These are phyloP conservation scores for Emmelina monodactyla DNA, from an alignment of 2,888 invertebrate species.

Conservation along the genomic window DNA sequence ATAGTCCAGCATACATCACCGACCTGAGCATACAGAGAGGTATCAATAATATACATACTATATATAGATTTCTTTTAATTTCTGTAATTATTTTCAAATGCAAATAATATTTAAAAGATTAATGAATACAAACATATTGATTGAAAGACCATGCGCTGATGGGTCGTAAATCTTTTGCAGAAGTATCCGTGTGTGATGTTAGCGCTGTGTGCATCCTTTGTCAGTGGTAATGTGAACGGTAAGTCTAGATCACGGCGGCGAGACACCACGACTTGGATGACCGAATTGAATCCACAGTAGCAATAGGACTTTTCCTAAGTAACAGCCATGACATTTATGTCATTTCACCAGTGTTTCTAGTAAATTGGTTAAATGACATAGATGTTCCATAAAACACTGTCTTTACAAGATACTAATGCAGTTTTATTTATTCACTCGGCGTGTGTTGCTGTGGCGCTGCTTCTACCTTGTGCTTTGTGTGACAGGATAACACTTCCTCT, in stretches of 20 bases:
- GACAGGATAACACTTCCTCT: conserved; percentile 66
- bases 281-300: conserved; percentile 30
- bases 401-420: conserved; percentile 54
- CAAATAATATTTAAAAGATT: conserved; percentile 15
- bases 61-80: conserved; percentile 31
- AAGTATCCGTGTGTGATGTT: conserved; percentile 75
- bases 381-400: conserved; percentile 35
- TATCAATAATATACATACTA: conserved; percentile 59
- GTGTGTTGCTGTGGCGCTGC: conserved; percentile 68
- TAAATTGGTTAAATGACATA: conserved; percentile 39
- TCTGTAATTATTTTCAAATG: conserved; percentile 23
- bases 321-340: conserved; percentile 36
- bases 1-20: conserved; percentile 68
- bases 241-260: conserved; percentile 68
- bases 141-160: conserved; percentile 63
- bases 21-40: conserved; percentile 66
- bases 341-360: conserved; percentile 32
- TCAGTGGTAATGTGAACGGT: conserved; percentile 70
- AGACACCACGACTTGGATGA: conserved; percentile 40
- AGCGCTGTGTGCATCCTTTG: conserved; percentile 72
- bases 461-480: conserved; percentile 69
- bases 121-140: conserved; percentile 13
- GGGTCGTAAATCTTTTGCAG: conserved; percentile 83
- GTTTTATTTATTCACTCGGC: conserved; percentile 64
- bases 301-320: conserved; percentile 44